A percentile compares a stretch with the other conserved stretches of the same genome.
Conservation (phyloP, 2,888 invertebrate genomes). For the Melikaiella ostensackeni region DNA sequence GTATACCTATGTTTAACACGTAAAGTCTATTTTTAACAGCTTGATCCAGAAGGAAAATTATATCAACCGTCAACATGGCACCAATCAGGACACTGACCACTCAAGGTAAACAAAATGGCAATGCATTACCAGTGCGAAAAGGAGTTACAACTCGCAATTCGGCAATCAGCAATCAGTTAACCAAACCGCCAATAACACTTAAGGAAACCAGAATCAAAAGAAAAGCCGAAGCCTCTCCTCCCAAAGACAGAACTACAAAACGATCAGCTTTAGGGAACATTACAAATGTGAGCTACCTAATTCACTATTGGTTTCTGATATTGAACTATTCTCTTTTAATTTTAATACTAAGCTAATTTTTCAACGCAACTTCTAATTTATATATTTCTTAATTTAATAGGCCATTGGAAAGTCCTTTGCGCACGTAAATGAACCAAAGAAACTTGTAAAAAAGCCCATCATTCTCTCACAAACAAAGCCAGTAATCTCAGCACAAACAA, state of each 20-base stretch:
- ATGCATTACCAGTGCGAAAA: constrained; percentile 77
- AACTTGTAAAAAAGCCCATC: constrained; percentile 61
- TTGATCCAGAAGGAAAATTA: constrained; percentile 73
- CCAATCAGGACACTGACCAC: constrained; percentile 81
- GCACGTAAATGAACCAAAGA: constrained; percentile 68
- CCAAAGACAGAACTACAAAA: constrained; percentile 86
- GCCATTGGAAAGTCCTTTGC: constrained; percentile 70
- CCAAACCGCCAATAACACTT: constrained; percentile 77
- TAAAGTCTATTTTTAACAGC: constrained; percentile 15
- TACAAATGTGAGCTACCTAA: constrained; percentile 82
- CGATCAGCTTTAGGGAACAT: constrained; percentile 92
- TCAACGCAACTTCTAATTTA: background rate
- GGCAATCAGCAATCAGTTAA: constrained; percentile 50
- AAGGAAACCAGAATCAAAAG: constrained; percentile 83
- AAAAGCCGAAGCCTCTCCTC: constrained; percentile 89
- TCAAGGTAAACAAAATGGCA: constrained; percentile 77
- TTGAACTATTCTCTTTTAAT: background rate
- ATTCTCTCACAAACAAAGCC: constrained; percentile 45
- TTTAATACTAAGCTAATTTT: background rate
- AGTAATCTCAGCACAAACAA: constrained; percentile 52
- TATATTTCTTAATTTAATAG: constrained; percentile 57
- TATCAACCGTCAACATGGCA: constrained; percentile 81
- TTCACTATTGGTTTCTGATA: background rate
- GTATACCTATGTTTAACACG: background rate
- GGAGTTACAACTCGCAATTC: constrained; percentile 82